A percentile compares a stretch with the other conserved stretches of the same genome.
phyloP scores from a whole-genome alignment of 1,140 invertebrate species.

The Stenopsyche tienmushanensis region DNA sequence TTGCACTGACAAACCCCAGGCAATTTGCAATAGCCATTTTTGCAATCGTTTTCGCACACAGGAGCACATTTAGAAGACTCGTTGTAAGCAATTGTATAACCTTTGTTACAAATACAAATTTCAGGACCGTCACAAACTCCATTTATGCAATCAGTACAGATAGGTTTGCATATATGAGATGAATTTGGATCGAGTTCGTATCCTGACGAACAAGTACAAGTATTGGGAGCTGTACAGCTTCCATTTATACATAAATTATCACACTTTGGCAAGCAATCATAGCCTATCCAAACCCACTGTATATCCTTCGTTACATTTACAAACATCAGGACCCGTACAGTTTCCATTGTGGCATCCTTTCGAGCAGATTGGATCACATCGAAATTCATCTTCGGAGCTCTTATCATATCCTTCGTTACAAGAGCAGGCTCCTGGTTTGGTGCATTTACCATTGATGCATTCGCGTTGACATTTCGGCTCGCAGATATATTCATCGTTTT shows the following conservation, averaged over 20 bases:
- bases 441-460: slow-evolving; percentile 54
- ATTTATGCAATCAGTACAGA: slow-evolving; percentile 8
- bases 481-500: slow-evolving; percentile 45
- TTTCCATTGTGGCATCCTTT: slow-evolving; percentile 3
- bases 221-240: slow-evolving; percentile 47
- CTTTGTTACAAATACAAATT: slow-evolving; percentile 47
- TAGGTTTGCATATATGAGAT: slow-evolving; percentile 22
- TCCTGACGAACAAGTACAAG: slow-evolving; percentile 46
- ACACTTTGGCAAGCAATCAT: slow-evolving; percentile 49
- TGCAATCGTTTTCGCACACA: slow-evolving; percentile 40
- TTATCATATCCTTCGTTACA: slow-evolving; percentile 10
- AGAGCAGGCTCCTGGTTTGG: slow-evolving; percentile 44
- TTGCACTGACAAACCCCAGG: background rate
- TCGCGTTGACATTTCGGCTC: slow-evolving; percentile 47
- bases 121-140: slow-evolving; percentile 45
- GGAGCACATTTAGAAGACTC: slow-evolving; percentile 45
- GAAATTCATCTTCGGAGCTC: slow-evolving; percentile 42
- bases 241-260: slow-evolving; percentile 51
- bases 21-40: slow-evolving; percentile 11
- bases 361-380: slow-evolving; percentile 2
- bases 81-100: slow-evolving; percentile 43
- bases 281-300: slow-evolving; percentile 47
- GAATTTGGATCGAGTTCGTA: slow-evolving; percentile 44
- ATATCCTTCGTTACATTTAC: slow-evolving; percentile 48
- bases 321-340: slow-evolving; percentile 48